Evolutionary conservation across 2,113 vertebrate genomes (phyloP), one percentile per base, ranked within the genome.

Genomic region (Glaucomys volans): DNA sequence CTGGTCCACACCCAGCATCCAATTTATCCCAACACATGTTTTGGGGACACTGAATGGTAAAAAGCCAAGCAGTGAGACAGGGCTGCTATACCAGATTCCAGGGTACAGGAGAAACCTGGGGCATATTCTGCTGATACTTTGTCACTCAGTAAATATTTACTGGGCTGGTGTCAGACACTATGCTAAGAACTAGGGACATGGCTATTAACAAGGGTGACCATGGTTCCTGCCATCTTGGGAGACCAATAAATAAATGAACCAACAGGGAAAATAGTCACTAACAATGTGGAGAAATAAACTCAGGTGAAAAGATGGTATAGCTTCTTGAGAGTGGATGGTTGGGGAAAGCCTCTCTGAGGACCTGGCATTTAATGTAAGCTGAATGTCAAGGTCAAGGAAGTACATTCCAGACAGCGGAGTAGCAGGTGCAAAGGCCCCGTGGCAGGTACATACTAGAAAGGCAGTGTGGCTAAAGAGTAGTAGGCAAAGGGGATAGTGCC

Each of bases 1-100:
- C 14, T 2, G 14, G 59, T 18, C 67, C 40, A 54, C 37, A 14
- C 0, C 0, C 6, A 54, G 28, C 42, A 54, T 7, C 26, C 13
- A 11, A 14, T 35, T 54, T 26, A 72, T 37, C 16, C 32, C 71
- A 76, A 17, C 5, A 7, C 14, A 9, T 0, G 3, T 66, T 42
- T 54, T 0, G 28, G 24, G 24, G 67, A 42, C 17, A 17, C 9
- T 9, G 2, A 44, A 17, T 5, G 28, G 7, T 4, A 50, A 24
- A 79, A 47, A 37, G 37, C 13, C 76, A 84, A 30, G 54, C 2
- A 17, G 26, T 66, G 69, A 37, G 35, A 6, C 0, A 0, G 17
- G 76, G 54, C 50, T 75, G 24, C 57, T 37, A 0, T 0, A 4
- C 44, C 42, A 30, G 62, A 32, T 62, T 57, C 7, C 0, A 47